phyloP scores from a whole-genome alignment of 2,113 vertebrate species.

The Tor tambroides region DNA sequence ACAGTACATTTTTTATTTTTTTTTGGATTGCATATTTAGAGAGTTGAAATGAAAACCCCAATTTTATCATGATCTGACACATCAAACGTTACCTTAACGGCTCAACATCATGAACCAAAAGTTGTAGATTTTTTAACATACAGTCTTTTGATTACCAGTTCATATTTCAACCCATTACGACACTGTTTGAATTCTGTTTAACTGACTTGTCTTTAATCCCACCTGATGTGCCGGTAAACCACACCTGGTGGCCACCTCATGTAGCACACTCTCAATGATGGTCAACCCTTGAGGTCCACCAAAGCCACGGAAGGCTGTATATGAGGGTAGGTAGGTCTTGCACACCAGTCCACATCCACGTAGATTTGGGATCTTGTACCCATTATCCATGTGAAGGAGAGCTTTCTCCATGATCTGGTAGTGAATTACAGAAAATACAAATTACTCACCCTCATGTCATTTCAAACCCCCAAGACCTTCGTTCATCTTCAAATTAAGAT shows the following conservation, averaged over 20 bases:
- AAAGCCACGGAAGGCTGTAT: slow-evolving; percentile 76
- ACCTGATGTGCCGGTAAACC: slow-evolving; percentile 72
- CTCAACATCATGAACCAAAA: background rate
- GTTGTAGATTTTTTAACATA: background rate
- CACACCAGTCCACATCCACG: slow-evolving; percentile 70
- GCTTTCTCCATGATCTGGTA: slow-evolving; percentile 73
- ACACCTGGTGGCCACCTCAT: slow-evolving; percentile 70
- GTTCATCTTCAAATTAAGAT: too few relatives aligned
- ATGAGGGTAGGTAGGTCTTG: slow-evolving; percentile 74
- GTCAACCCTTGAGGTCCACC: slow-evolving; percentile 73
- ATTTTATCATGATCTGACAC: background rate
- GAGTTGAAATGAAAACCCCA: background rate
- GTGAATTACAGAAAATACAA: background rate
- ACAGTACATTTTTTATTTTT: background rate
- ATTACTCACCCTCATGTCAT: too few relatives aligned
- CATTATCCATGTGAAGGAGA: slow-evolving; percentile 73
- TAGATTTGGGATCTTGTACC: slow-evolving; percentile 75
- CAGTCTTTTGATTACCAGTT: background rate
- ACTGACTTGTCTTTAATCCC: background rate
- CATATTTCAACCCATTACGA: background rate
- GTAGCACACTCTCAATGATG: slow-evolving; percentile 70
- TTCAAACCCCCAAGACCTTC: too few relatives aligned
- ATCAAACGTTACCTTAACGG: background rate
- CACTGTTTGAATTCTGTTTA: background rate
- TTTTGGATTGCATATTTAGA: background rate